Conservation (phyloP, 64 coral and sea anemone genomes). For the Montipora capricornis region DNA sequence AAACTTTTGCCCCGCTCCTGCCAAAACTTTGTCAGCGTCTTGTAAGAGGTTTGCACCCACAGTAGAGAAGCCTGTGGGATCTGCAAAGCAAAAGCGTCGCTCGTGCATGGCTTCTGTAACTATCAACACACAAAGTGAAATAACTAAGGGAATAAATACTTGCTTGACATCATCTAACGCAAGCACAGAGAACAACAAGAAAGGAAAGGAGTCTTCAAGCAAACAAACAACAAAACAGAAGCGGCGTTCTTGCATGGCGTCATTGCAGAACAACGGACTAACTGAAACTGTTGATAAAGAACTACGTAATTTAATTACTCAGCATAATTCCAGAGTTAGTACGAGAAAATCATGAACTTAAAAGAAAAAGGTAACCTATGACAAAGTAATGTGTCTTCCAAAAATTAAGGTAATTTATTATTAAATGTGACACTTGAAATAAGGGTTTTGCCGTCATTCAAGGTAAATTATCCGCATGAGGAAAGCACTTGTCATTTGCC, state of each 20-base stretch:
- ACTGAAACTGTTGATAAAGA: background rate
- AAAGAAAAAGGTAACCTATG: background rate
- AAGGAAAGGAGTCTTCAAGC: background rate
- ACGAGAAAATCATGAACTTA: background rate
- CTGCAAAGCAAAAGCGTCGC: slow-evolving; percentile 37
- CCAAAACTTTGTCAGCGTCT: background rate
- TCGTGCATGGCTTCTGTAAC: slow-evolving; percentile 15
- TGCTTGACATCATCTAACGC: background rate
- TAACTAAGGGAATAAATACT: background rate
- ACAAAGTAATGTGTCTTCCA: background rate
- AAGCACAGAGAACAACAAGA: background rate
- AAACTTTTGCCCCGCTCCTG: slow-evolving; percentile 37
- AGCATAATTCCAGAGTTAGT: slow-evolving; percentile 38
- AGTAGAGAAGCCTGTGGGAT: background rate
- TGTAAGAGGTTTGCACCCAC: background rate
- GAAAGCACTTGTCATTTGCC: too few relatives aligned
- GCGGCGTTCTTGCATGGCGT: slow-evolving; percentile 12
- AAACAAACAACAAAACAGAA: slow-evolving; percentile 41
- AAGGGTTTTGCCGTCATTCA: too few relatives aligned
- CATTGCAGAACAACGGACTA: background rate
- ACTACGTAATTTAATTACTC: slow-evolving; percentile 38
- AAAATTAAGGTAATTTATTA: background rate
- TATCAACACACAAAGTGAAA: slow-evolving; percentile 17
- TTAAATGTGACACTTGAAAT: too few relatives aligned
- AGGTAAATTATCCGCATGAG: too few relatives aligned